Evolutionary conservation across 2,113 vertebrate genomes (phyloP).

Genomic region (Labeo catla): DNA sequence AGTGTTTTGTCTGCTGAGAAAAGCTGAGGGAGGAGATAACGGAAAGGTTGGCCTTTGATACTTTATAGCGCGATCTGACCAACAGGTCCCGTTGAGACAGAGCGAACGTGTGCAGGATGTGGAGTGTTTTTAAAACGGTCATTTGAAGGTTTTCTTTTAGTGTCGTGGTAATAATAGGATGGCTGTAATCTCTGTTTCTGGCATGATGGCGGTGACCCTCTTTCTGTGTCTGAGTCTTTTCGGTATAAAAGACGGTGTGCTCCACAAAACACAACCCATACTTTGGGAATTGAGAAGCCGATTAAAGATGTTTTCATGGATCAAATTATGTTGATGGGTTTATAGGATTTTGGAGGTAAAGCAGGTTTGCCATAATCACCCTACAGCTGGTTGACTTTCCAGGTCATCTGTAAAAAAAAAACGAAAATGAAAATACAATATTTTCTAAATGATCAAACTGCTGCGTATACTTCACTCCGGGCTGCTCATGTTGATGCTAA

Average conservation of each 20-base stretch:
- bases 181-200: constrained; percentile 8
- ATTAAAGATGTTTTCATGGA: constrained; percentile 25
- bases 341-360: constrained; percentile 19
- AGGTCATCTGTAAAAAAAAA: constrained; percentile 19
- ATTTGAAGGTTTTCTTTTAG: constrained; percentile 35
- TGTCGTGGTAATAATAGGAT: not conserved
- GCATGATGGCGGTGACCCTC: not conserved
- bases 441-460: constrained; percentile 22
- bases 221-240: not conserved
- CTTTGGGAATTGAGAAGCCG: constrained; percentile 7
- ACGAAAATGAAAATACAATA: constrained; percentile 13
- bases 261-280: not conserved
- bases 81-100: constrained; percentile 12
- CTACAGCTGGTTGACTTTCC: constrained; percentile 29
- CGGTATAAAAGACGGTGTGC: not conserved
- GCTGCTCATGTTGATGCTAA: not conserved
- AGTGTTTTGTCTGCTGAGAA: constrained; percentile 24
- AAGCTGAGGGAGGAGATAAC: constrained; percentile 33
- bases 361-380: constrained; percentile 16
- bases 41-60: constrained; percentile 41
- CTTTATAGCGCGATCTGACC: constrained; percentile 33
- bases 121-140: constrained; percentile 23
- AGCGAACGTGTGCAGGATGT: not conserved
- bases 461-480: not conserved
- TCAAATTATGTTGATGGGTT: constrained; percentile 35